Base-by-base conservation (phyloP, 2,797 vertebrate species). In the Pipistrellus pipistrellus region DNA sequence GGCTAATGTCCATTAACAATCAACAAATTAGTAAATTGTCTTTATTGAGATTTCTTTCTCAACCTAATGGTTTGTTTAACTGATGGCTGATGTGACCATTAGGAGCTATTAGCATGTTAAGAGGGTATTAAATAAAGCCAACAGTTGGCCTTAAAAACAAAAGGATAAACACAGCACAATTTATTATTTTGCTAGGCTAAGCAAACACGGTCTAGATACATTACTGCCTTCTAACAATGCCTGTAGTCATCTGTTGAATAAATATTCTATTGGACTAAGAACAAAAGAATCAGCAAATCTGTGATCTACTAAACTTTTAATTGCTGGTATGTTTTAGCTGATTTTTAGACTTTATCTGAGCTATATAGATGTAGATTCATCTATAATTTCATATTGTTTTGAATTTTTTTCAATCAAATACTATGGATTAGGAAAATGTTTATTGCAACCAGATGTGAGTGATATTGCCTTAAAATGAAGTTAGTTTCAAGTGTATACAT, bases 31-130 rank as follows among this genome's bases (percentile, higher is more conserved):
- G 96, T 95, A 95, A 93, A 96, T 96, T 96, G 96, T 92, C 91
- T 95, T 93, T 97, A 97, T 85, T 95, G 96, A 96, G 95, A 97
- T 95, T 97, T 96, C 93, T 96, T 97, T 97, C 95, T 96, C 95
- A 97, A 96, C 94, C 85, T 97, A 97, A 97, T 97, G 97, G 91
- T 97, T 97, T 97, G 95, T 96, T 97, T 97, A 97, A 97, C 95
- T 97, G 95, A 97, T 97, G 96, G 96, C 95, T 90, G 89, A 97
- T 96, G 95, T 96, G 95, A 96, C 95, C 96, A 96, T 97, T 97
- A 97, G 75, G 78, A 83, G 82, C 97, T 96, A 96, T 97, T 97
- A 97, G 96, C 91, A 94, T 97, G 97, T 96, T 96, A 97, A 97
- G 93, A 97, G 96, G 87, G 95, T 96, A 96, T 96, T 97, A 97